phyloP scores from a whole-genome alignment of 2,888 invertebrate genomes.

The Idaea biselata region DNA sequence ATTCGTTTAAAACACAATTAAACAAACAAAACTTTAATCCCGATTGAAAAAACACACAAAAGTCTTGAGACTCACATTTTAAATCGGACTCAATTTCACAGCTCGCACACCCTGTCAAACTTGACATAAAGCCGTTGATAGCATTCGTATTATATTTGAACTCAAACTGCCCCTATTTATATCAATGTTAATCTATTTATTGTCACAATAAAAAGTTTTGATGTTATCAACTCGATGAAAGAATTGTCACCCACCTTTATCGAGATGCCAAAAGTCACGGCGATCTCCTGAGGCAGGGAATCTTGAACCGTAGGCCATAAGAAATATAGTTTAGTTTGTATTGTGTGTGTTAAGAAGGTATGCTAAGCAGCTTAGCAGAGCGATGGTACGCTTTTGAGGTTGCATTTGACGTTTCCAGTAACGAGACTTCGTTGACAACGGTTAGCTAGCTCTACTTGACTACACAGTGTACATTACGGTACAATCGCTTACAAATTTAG shows the following conservation, averaged over 20 bases:
- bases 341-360: slow-evolving; percentile 42
- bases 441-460: slow-evolving; percentile 21
- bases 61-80: slow-evolving; percentile 72
- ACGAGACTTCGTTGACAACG: slow-evolving; percentile 56
- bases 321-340: slow-evolving; percentile 41
- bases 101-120: slow-evolving; percentile 77
- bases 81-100: slow-evolving; percentile 78
- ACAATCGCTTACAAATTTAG: slow-evolving; percentile 40
- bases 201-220: slow-evolving; percentile 77
- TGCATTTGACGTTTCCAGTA: slow-evolving; percentile 65
- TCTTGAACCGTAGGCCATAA: slow-evolving; percentile 28
- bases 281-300: slow-evolving; percentile 18
- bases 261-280: slow-evolving; percentile 74
- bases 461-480: slow-evolving; percentile 29
- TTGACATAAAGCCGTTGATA: slow-evolving; percentile 76
- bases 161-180: slow-evolving; percentile 77
- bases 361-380: slow-evolving; percentile 73
- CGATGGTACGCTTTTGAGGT: slow-evolving; percentile 63
- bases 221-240: slow-evolving; percentile 77
- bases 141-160: slow-evolving; percentile 69
- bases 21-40: slow-evolving; percentile 73
- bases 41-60: slow-evolving; percentile 58
- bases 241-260: slow-evolving; percentile 76
- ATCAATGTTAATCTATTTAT: slow-evolving; percentile 78
- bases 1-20: slow-evolving; percentile 43